A percentile compares a stretch with the other conserved stretches of the same genome.
These are phyloP conservation scores for Ciona savignyi DNA, from an alignment of 23 tunicate genomes.

Conservation along the genomic window DNA sequence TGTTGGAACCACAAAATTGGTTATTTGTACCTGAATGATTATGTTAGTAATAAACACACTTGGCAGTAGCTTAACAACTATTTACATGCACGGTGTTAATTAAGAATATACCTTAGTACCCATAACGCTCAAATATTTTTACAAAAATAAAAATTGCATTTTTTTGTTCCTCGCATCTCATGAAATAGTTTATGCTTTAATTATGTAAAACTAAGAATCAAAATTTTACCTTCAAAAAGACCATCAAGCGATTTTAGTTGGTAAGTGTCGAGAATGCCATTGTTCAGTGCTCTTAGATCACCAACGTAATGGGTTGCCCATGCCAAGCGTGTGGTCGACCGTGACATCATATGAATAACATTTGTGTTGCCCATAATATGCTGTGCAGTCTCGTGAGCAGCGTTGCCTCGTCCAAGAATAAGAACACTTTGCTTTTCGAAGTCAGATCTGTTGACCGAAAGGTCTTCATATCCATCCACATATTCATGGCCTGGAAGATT, in stretches of 20 bases:
- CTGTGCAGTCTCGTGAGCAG: conserved; percentile 19
- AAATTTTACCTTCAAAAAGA: conserved; percentile 4
- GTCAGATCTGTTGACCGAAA: neutral
- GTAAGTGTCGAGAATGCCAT: conserved; percentile 17
- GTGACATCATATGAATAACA: conserved; percentile 19
- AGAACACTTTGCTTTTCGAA: conserved; percentile 27
- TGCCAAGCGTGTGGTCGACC: neutral
- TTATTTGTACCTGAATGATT: no score
- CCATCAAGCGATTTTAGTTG: conserved; percentile 8
- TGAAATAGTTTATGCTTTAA: no score
- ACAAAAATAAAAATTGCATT: no score
- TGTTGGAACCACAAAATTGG: no score
- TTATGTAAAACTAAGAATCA: no score
- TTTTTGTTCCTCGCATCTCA: no score
- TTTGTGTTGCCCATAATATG: conserved; percentile 12
- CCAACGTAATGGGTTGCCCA: conserved; percentile 23
- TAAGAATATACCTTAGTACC: no score
- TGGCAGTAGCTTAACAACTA: no score
- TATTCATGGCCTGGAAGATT: neutral
- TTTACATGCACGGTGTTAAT: no score
- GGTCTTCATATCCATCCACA: conserved; percentile 16
- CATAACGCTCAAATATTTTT: no score
- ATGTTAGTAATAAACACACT: no score
- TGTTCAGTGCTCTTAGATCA: conserved; percentile 23
- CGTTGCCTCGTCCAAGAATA: conserved; percentile 18